phyloP scores from a whole-genome alignment of 2,797 vertebrate species.

The Enteromius viviparus region DNA sequence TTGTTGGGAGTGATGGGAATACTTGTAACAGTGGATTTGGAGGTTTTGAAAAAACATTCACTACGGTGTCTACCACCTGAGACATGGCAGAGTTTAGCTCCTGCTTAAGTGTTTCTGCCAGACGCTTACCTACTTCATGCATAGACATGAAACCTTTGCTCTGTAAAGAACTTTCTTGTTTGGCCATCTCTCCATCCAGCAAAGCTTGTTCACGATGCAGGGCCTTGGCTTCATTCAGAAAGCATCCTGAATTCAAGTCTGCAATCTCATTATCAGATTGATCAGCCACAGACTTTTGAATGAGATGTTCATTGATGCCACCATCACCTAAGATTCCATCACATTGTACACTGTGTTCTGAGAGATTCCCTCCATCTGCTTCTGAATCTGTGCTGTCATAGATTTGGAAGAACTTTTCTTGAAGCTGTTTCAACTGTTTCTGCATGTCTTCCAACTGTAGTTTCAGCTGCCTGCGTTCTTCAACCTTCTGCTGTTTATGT shows the following conservation, averaged over 20 bases:
- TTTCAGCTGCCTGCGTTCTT: constrained; percentile 95
- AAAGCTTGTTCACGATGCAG: constrained; percentile 90
- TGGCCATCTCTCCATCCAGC: constrained; percentile 83
- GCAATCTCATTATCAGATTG: constrained; percentile 93
- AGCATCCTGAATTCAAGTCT: constrained; percentile 92
- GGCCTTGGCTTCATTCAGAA: constrained; percentile 90
- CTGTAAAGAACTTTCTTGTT: constrained; percentile 82
- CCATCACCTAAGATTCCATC: constrained; percentile 80
- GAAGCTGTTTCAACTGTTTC: constrained; percentile 98
- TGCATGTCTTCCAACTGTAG: constrained; percentile 99
- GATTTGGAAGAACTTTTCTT: constrained; percentile 99
- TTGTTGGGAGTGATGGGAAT: constrained; percentile 92
- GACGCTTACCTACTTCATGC: constrained; percentile 92
- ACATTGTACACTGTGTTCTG: constrained; percentile 93
- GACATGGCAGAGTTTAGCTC: constrained; percentile 98
- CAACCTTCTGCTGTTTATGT: constrained; percentile 94
- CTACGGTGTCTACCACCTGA: constrained; percentile 97
- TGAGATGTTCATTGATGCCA: constrained; percentile 76
- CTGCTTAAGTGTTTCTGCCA: constrained; percentile 96
- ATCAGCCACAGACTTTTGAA: constrained; percentile 72
- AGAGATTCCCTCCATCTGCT: constrained; percentile 88
- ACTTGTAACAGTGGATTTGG: constrained; percentile 93
- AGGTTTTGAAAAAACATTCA: constrained; percentile 95
- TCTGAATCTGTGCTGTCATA: constrained; percentile 96
- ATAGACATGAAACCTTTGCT: constrained; percentile 79